These are phyloP conservation scores for Yponomeuta plumbellus DNA, from an alignment of 2,888 invertebrate genomes.

Conservation along the genomic window DNA sequence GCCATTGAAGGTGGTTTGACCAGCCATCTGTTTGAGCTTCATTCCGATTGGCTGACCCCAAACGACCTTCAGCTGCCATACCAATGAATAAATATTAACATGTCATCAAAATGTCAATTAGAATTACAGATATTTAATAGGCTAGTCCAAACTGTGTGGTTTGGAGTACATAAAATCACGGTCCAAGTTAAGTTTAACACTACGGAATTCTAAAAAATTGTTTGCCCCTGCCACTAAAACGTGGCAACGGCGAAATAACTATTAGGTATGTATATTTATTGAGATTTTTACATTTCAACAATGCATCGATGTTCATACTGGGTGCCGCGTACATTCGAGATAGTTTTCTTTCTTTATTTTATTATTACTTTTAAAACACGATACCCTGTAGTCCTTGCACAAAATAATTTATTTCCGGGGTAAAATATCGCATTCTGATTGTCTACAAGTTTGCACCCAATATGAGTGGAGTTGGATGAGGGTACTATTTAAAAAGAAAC, in stretches of 20 bases:
- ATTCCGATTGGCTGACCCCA: too few relatives aligned
- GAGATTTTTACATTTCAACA: conserved; percentile 23
- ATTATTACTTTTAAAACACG: not conserved
- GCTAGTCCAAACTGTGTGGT: too few relatives aligned
- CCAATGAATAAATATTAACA: too few relatives aligned
- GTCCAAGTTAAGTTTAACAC: not conserved
- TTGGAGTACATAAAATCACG: not conserved
- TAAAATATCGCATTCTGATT: not conserved
- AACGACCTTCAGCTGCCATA: too few relatives aligned
- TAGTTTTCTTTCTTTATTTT: not conserved
- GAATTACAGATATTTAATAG: too few relatives aligned
- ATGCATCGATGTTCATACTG: conserved; percentile 11
- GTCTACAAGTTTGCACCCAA: not conserved
- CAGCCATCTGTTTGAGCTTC: too few relatives aligned
- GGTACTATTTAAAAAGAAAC: not conserved
- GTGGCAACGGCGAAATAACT: conserved; percentile 23
- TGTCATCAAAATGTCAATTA: too few relatives aligned
- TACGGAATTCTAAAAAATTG: not conserved
- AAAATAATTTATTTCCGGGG: conserved; percentile 6
- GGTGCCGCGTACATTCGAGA: not conserved
- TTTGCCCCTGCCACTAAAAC: conserved; percentile 32
- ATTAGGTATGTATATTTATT: conserved; percentile 13
- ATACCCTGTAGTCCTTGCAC: conserved; percentile 24
- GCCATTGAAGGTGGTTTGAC: too few relatives aligned
- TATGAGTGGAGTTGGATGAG: not conserved